These are phyloP conservation scores for Phyllotis vaccarum DNA, from an alignment of 2,797 vertebrate genomes.

Conservation along the genomic window DNA sequence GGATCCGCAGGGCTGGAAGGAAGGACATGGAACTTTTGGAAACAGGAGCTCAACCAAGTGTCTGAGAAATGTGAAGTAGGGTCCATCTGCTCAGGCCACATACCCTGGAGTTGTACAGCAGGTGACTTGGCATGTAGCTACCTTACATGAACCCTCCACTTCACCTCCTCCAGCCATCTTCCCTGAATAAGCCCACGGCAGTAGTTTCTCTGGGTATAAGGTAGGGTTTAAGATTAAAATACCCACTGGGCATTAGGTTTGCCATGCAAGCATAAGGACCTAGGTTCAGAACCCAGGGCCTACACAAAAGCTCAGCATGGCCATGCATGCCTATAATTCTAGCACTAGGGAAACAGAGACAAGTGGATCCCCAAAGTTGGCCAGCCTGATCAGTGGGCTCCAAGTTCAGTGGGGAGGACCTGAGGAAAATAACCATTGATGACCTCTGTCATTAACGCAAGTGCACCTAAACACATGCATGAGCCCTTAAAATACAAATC, in stretches of 20 bases:
- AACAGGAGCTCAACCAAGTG: background rate
- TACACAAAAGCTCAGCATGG: background rate
- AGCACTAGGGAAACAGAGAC: background rate
- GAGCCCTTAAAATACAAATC: background rate
- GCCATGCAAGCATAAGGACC: background rate
- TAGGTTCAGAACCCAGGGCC: background rate
- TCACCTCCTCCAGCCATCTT: too few species aligned
- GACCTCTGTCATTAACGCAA: background rate
- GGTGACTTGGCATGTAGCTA: accelerated
- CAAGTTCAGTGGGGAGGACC: background rate
- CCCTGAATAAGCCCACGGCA: background rate
- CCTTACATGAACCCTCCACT: background rate
- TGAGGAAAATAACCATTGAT: background rate
- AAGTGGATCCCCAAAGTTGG: background rate
- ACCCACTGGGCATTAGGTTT: background rate
- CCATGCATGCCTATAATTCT: background rate
- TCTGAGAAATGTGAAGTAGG: background rate
- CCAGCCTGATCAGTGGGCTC: background rate
- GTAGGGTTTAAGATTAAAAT: background rate
- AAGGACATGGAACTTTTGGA: too few species aligned
- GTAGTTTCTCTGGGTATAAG: background rate
- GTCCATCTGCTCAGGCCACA: accelerated
- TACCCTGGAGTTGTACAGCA: background rate
- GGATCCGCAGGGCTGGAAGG: background rate
- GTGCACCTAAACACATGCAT: background rate